A percentile compares a stretch with the other conserved stretches of the same genome.
phyloP scores from a whole-genome alignment of 2,888 invertebrate genomes.

The Crematogaster levior region DNA sequence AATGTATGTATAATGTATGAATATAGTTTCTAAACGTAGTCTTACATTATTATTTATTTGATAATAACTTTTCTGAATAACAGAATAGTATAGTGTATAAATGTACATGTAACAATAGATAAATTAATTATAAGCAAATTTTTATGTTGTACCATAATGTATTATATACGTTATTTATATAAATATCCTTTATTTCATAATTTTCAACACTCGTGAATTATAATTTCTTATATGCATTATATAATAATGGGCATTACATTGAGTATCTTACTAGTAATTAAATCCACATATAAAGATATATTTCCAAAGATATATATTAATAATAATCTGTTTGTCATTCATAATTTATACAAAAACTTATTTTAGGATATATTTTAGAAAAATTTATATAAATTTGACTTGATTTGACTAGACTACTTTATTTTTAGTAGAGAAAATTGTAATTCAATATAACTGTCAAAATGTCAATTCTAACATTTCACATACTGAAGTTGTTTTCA shows the following conservation, averaged over 20 bases:
- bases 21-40: too few species aligned
- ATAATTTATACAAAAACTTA: background rate
- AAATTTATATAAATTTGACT: constrained; percentile 3
- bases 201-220: constrained; percentile 2
- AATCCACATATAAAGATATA: background rate
- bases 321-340: background rate
- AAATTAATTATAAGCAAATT: background rate
- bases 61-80: background rate
- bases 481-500: constrained; percentile 28
- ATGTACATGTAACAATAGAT: background rate
- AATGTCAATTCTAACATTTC: background rate
- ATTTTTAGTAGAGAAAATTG: constrained; percentile 22
- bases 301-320: background rate
- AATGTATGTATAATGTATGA: too few species aligned
- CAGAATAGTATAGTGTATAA: background rate
- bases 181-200: background rate
- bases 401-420: background rate
- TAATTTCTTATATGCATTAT: constrained; percentile 55
- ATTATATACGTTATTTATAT: background rate
- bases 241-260: constrained; percentile 64
- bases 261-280: constrained; percentile 1
- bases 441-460: background rate
- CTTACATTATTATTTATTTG: too few species aligned
- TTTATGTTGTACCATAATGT: background rate
- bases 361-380: background rate